These are phyloP conservation scores for Spialia ferax DNA, from an alignment of 2,888 invertebrate genomes.

Conservation along the genomic window DNA sequence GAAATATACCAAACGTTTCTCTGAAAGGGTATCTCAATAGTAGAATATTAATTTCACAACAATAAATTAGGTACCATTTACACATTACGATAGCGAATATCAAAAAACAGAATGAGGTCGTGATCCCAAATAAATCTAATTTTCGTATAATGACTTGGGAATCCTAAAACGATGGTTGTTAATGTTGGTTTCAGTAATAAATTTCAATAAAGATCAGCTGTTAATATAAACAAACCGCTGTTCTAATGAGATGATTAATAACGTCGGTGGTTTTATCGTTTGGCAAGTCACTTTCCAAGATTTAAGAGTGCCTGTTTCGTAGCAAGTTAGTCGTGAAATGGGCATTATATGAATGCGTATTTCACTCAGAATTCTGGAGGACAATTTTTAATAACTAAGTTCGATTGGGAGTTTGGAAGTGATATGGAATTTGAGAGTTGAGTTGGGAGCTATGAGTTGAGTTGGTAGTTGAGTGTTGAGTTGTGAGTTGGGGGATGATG, in stretches of 20 bases:
- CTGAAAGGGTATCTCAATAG: no score
- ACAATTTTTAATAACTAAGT: no score
- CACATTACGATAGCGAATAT: neutral
- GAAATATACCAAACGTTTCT: no score
- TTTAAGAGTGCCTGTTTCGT: neutral
- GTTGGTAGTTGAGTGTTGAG: no score
- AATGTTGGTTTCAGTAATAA: slow-evolving; percentile 33
- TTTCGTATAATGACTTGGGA: slow-evolving; percentile 35
- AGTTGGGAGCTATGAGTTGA: no score
- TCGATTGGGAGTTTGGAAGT: no score
- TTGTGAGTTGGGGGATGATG: no score
- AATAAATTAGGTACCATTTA: no score
- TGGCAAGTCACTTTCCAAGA: slow-evolving; percentile 9
- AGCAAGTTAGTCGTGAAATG: neutral
- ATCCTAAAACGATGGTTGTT: slow-evolving; percentile 33
- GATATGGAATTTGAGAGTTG: no score
- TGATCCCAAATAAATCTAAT: slow-evolving; percentile 34
- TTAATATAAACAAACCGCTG: slow-evolving; percentile 39
- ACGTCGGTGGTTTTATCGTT: slow-evolving; percentile 7
- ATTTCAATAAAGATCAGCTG: slow-evolving; percentile 40
- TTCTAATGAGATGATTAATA: slow-evolving; percentile 38
- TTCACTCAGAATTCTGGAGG: neutral
- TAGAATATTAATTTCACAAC: no score
- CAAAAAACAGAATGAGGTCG: neutral
- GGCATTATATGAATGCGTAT: neutral